Evolutionary conservation across 2,797 vertebrate species (phyloP).

Genomic region (Xiphorhynchus erythropygius): DNA sequence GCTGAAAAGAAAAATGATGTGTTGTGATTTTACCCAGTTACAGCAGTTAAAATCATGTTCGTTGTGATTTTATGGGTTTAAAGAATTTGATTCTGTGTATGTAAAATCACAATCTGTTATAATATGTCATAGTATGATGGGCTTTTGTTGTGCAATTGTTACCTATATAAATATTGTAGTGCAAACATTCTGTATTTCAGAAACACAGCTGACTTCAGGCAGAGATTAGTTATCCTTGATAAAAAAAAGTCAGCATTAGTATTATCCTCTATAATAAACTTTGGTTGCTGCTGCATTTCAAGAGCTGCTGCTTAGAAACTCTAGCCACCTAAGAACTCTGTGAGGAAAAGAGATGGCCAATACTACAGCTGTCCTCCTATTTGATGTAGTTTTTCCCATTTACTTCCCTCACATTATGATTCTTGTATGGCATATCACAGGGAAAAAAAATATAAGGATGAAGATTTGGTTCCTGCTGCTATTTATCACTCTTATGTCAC

Average conservation of each 20-base stretch:
- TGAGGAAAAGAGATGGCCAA: not conserved
- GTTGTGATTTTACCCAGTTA: not conserved
- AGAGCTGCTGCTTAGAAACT: not conserved
- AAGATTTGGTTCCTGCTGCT: not conserved
- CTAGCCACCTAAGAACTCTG: not conserved
- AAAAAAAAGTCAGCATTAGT: not conserved
- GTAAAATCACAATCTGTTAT: not conserved
- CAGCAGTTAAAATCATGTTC: not conserved
- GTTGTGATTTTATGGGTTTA: not conserved
- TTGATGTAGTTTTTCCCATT: not conserved
- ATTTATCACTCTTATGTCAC: not conserved
- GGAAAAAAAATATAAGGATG: not conserved
- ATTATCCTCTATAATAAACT: not conserved
- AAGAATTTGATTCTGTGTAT: not conserved
- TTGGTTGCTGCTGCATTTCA: not conserved
- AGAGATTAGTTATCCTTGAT: not conserved
- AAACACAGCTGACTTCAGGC: not conserved
- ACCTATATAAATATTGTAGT: not conserved
- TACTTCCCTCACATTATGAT: not conserved
- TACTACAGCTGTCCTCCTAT: not conserved
- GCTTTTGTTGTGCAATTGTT: not conserved
- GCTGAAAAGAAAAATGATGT: not conserved
- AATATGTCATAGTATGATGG: not conserved
- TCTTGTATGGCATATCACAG: not conserved
- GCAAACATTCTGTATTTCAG: not conserved